phyloP scores from a whole-genome alignment of 2,113 vertebrate species.

The Cisticola juncidis region DNA sequence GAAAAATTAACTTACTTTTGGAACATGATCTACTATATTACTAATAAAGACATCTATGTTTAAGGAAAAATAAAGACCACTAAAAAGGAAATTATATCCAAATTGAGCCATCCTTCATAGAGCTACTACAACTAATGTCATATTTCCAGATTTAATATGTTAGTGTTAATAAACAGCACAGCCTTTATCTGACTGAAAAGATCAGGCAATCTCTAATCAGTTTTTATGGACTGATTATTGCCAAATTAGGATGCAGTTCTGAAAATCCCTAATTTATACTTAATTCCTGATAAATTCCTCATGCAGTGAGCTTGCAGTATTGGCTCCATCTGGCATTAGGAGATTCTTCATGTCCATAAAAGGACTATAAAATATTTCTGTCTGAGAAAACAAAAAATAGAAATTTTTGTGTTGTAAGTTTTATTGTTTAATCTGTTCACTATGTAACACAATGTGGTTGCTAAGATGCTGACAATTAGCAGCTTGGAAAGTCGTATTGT shows the following conservation, averaged over 20 bases:
- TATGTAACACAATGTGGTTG: neutral
- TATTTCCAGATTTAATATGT: neutral
- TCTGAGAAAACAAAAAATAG: neutral
- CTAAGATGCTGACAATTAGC: neutral
- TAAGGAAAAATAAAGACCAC: neutral
- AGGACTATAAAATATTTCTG: neutral
- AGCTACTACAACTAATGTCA: neutral
- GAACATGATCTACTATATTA: neutral
- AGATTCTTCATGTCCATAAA: neutral
- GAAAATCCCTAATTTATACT: neutral
- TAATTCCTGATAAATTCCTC: neutral
- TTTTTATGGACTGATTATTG: neutral
- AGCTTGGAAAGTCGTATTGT: rapidly evolving
- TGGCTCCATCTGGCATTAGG: neutral
- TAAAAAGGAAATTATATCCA: neutral
- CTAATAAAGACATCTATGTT: neutral
- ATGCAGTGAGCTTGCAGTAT: neutral
- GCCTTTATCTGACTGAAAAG: neutral
- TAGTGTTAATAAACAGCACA: neutral
- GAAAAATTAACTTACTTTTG: neutral
- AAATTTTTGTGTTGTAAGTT: rapidly evolving
- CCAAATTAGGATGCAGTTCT: neutral
- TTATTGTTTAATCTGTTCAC: neutral
- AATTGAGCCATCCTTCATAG: neutral
- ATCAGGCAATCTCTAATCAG: neutral